Evolutionary conservation across 2,797 vertebrate species (phyloP).

Genomic region (Lates japonicus): DNA sequence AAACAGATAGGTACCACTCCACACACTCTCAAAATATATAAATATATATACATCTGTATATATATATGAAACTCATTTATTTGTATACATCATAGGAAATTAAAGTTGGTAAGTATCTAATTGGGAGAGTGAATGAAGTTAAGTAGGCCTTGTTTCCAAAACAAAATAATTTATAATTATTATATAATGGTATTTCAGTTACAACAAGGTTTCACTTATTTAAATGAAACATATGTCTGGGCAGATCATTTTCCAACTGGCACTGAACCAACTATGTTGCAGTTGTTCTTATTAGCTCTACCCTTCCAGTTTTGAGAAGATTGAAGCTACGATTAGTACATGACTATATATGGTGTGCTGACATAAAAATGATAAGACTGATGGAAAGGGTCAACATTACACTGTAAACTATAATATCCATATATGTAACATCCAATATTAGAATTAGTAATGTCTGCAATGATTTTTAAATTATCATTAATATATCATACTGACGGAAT

Average conservation of each 20-base stretch:
- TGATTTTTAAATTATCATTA: neutral
- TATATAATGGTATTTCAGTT: conserved; percentile 1
- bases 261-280: conserved; percentile 1
- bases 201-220: conserved; percentile 12
- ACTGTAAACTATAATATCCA: conserved; percentile 22
- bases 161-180: conserved; percentile 34
- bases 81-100: conserved; percentile 63
- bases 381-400: conserved; percentile 54
- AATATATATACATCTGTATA: conserved; percentile 4
- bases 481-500: neutral
- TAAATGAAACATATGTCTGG: conserved; percentile 2
- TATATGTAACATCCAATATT: conserved; percentile 8
- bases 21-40: conserved; percentile 31
- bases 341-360: conserved; percentile 35
- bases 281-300: neutral
- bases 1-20: conserved; percentile 87
- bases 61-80: conserved; percentile 43
- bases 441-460: conserved; percentile 12
- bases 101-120: conserved; percentile 72
- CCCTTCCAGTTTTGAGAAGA: conserved; percentile 1
- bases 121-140: conserved; percentile 79
- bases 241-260: too few species aligned
- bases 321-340: conserved; percentile 36
- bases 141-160: conserved; percentile 51
- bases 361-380: conserved; percentile 61